These are phyloP conservation scores for Hydrophis major DNA, from an alignment of 2,797 vertebrate genomes.

Conservation along the genomic window DNA sequence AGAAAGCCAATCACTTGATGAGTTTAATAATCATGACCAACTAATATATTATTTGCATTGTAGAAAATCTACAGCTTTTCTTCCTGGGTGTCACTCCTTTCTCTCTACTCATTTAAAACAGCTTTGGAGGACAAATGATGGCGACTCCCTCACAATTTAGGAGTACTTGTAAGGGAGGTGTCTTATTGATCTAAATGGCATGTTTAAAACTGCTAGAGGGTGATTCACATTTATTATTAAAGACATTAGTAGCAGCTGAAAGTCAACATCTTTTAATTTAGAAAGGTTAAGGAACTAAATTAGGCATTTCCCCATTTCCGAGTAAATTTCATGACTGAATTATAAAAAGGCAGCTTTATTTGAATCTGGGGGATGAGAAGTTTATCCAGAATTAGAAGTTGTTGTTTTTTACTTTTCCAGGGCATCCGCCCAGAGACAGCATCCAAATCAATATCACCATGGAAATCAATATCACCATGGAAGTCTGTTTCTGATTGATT, in stretches of 20 bases:
- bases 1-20: not conserved
- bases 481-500: not conserved
- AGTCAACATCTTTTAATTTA: not conserved
- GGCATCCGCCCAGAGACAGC: too few species aligned
- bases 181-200: not conserved
- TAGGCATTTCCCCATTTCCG: fast-evolving
- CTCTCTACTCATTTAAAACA: not conserved
- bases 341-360: conserved; percentile 1
- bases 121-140: not conserved
- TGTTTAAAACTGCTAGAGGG: not conserved
- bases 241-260: not conserved
- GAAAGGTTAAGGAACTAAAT: not conserved
- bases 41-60: not conserved
- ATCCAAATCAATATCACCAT: not conserved
- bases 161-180: not conserved
- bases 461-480: too few species aligned
- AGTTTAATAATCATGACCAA: not conserved
- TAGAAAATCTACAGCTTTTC: not conserved
- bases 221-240: not conserved
- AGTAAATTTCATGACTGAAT: fast-evolving
- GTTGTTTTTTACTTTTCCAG: not conserved
- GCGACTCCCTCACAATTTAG: not conserved
- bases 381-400: not conserved
- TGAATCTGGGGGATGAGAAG: not conserved
- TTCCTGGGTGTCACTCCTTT: not conserved